These are phyloP conservation scores for Planiliza haematocheilus DNA, from an alignment of 2,113 vertebrate genomes.

Conservation along the genomic window DNA sequence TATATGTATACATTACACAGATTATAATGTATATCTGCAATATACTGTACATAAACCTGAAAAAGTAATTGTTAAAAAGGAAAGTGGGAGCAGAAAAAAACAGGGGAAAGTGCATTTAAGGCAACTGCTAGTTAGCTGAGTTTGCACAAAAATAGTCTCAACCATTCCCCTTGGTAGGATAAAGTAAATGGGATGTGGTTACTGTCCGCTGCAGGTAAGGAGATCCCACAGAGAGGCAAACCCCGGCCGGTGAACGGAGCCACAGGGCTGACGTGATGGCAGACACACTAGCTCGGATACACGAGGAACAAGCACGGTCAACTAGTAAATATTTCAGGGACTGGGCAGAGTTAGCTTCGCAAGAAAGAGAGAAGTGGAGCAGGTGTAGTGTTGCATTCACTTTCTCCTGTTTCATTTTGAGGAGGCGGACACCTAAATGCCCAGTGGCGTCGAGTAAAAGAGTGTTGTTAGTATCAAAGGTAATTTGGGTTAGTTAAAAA, in stretches of 20 bases:
- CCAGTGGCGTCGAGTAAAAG: constrained; percentile 19
- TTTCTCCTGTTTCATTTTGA: constrained; percentile 70
- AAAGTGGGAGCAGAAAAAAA: constrained; percentile 24
- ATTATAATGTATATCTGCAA: constrained; percentile 10
- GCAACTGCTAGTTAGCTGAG: constrained; percentile 72
- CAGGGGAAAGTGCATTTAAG: constrained; percentile 70
- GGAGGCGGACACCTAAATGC: constrained; percentile 1
- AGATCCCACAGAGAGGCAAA: constrained; percentile 37
- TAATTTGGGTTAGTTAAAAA: constrained; percentile 55
- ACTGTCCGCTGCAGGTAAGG: constrained; percentile 34
- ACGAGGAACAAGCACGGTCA: constrained; percentile 23
- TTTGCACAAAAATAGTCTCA: constrained; percentile 67
- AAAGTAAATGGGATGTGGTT: constrained; percentile 31
- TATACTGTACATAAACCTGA: constrained; percentile 44
- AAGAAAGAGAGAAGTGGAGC: constrained; percentile 38
- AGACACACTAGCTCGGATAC: constrained; percentile 50
- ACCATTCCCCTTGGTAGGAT: constrained; percentile 37
- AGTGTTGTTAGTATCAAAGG: constrained; percentile 59
- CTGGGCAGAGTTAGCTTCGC: constrained; percentile 18
- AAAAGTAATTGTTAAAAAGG: constrained; percentile 48
- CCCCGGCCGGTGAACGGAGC: constrained; percentile 32
- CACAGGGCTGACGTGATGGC: constrained; percentile 15
- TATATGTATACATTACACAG: constrained; percentile 50
- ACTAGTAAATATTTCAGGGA: constrained; percentile 78
- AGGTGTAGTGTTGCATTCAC: constrained; percentile 63